phyloP scores from a whole-genome alignment of 35 echinoderm and acorn worm genomes.

The Ophioderma brevispina region DNA sequence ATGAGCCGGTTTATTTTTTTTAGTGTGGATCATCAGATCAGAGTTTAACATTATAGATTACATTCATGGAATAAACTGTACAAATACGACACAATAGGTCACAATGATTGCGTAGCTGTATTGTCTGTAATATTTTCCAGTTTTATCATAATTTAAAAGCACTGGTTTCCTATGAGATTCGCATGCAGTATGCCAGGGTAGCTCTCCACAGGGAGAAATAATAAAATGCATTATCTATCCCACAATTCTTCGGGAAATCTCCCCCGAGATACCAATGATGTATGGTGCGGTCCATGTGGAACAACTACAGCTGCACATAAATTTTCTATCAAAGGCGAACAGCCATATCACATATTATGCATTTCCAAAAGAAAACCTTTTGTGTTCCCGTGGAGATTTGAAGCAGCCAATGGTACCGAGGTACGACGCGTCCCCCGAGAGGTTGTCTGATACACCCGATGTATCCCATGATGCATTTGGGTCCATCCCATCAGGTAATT shows the following conservation, averaged over 20 bases:
- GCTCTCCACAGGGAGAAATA: background rate
- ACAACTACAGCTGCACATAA: background rate
- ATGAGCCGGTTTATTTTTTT: too few relatives aligned
- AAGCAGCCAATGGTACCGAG: background rate
- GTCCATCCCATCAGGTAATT: background rate
- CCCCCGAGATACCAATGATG: background rate
- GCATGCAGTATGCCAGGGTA: background rate
- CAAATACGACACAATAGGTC: too few relatives aligned
- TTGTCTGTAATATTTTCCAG: background rate
- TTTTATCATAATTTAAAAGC: slow-evolving; percentile 15
- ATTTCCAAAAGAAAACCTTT: background rate
- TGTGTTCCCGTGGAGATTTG: background rate
- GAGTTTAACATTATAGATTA: too few relatives aligned
- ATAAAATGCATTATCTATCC: background rate
- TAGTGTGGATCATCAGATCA: too few relatives aligned
- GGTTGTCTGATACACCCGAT: background rate
- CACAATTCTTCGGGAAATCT: background rate
- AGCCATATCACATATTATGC: background rate
- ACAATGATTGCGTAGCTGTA: too few relatives aligned
- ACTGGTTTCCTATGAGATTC: background rate
- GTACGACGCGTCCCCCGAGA: background rate
- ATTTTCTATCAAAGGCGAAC: slow-evolving; percentile 1
- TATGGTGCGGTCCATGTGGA: background rate
- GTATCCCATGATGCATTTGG: background rate
- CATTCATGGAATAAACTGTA: too few relatives aligned